Percentiles rank a stretch among this genome's conserved stretches.
These are phyloP conservation scores for Holothuria glaberrima DNA, from an alignment of 35 echinoderm and acorn worm genomes.

Conservation along the genomic window DNA sequence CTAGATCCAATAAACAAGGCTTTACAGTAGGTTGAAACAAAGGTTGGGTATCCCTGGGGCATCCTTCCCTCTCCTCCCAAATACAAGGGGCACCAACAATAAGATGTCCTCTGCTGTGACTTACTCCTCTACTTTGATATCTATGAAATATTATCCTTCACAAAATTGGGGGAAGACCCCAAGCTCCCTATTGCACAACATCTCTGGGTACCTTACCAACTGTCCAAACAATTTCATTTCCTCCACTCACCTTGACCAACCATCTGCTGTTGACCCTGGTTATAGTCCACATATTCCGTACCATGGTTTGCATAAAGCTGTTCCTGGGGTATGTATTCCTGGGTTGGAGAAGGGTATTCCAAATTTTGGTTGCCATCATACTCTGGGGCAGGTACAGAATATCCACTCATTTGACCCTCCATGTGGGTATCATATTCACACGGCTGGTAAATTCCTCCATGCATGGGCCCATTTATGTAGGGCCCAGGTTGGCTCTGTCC, in stretches of 20 bases:
- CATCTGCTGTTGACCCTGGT: slow-evolving; percentile 55
- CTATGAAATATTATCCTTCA: too few relatives aligned
- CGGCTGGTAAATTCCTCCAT: slow-evolving; percentile 61
- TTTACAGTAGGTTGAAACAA: too few relatives aligned
- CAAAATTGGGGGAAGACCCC: too few relatives aligned
- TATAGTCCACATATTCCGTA: slow-evolving; percentile 80
- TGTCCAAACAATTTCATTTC: neutral
- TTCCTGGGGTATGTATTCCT: slow-evolving; percentile 60
- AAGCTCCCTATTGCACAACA: too few relatives aligned
- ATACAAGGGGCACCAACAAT: too few relatives aligned
- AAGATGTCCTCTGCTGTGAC: too few relatives aligned
- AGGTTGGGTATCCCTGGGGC: too few relatives aligned
- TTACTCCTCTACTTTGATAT: too few relatives aligned
- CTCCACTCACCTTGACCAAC: slow-evolving; percentile 42
- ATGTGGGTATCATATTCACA: slow-evolving; percentile 65
- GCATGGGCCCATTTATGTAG: slow-evolving; percentile 80
- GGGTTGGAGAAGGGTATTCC: slow-evolving; percentile 53
- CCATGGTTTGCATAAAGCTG: slow-evolving; percentile 54
- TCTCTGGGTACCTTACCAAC: neutral
- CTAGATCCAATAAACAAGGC: too few relatives aligned
- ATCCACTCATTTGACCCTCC: slow-evolving; percentile 61
- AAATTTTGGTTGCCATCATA: slow-evolving; percentile 72
- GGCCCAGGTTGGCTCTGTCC: slow-evolving; percentile 63
- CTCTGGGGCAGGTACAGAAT: slow-evolving; percentile 65
- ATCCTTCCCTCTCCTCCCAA: too few relatives aligned